These are phyloP conservation scores for Paraescarpia echinospica DNA, from an alignment of 1,140 invertebrate species.

Conservation along the genomic window DNA sequence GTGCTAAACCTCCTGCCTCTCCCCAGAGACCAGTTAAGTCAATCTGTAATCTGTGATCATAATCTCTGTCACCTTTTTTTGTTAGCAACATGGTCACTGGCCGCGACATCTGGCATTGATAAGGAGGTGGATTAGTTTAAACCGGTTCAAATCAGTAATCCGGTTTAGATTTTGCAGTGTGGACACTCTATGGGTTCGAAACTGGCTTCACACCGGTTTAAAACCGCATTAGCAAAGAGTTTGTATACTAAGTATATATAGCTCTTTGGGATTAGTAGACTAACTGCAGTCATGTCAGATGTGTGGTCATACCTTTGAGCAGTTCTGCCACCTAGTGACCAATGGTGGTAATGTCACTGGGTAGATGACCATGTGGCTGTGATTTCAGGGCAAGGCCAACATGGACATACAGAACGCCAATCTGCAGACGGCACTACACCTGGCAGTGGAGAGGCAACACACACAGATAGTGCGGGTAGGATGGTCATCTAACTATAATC, in stretches of 20 bases:
- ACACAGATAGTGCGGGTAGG: conserved; percentile 83
- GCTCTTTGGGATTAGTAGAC: neutral
- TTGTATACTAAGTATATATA: too few relatives aligned
- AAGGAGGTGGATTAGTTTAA: neutral
- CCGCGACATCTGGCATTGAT: too few relatives aligned
- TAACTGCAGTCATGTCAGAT: neutral
- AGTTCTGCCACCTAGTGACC: neutral
- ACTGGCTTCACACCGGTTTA: too few relatives aligned
- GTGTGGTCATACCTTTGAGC: neutral
- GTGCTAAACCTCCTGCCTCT: too few relatives aligned
- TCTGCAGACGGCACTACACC: conserved; percentile 91
- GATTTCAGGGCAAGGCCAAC: conserved; percentile 79
- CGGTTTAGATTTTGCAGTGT: too few relatives aligned
- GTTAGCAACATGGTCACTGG: too few relatives aligned
- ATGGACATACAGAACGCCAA: conserved; percentile 92
- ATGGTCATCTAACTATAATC: neutral
- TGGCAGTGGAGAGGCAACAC: conserved; percentile 93
- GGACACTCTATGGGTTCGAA: too few relatives aligned
- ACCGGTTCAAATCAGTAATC: neutral
- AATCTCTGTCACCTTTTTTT: too few relatives aligned
- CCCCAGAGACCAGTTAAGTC: too few relatives aligned
- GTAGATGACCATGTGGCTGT: neutral
- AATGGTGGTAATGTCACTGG: neutral
- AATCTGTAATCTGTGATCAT: too few relatives aligned
- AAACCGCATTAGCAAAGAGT: too few relatives aligned